Evolutionary conservation across 2,113 vertebrate genomes (phyloP).

Genomic region (Oryzias woworae): DNA sequence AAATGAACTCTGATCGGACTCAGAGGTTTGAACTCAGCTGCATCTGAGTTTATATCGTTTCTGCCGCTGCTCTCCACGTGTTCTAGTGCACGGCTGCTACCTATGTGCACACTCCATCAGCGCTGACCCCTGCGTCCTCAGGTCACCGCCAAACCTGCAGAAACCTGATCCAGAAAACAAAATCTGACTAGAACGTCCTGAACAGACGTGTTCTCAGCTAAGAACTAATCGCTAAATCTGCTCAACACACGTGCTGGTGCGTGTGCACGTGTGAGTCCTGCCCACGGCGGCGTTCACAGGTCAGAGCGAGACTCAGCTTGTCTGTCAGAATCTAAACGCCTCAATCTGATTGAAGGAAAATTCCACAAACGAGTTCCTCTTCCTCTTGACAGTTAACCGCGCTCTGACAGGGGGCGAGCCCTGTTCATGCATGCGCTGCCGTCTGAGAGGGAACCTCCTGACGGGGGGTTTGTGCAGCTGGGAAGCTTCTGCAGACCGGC

Average conservation of each 20-base stretch:
- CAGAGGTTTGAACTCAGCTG: too few relatives aligned
- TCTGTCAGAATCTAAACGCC: neutral
- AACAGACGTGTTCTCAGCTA: neutral
- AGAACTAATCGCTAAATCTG: conserved; percentile 18
- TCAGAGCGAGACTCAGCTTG: conserved; percentile 56
- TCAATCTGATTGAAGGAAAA: conserved; percentile 29
- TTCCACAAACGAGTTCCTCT: conserved; percentile 17
- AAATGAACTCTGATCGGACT: too few relatives aligned
- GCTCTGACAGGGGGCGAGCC: neutral
- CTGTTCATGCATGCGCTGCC: neutral
- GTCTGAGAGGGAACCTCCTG: neutral
- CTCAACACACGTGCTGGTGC: neutral
- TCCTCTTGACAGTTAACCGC: conserved; percentile 3
- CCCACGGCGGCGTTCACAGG: conserved; percentile 46
- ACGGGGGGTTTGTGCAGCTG: too few relatives aligned
- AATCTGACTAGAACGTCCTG: conserved; percentile 2
- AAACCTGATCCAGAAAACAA: too few relatives aligned
- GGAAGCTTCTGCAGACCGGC: too few relatives aligned
- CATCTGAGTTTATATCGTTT: too few relatives aligned
- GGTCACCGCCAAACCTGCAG: too few relatives aligned
- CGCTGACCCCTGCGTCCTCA: too few relatives aligned
- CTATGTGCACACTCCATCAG: too few relatives aligned
- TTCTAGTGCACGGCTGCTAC: too few relatives aligned
- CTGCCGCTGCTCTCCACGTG: too few relatives aligned
- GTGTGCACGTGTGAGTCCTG: conserved; percentile 16